Conservation (phyloP, 2,888 invertebrate species). For the Agrochola lota region DNA sequence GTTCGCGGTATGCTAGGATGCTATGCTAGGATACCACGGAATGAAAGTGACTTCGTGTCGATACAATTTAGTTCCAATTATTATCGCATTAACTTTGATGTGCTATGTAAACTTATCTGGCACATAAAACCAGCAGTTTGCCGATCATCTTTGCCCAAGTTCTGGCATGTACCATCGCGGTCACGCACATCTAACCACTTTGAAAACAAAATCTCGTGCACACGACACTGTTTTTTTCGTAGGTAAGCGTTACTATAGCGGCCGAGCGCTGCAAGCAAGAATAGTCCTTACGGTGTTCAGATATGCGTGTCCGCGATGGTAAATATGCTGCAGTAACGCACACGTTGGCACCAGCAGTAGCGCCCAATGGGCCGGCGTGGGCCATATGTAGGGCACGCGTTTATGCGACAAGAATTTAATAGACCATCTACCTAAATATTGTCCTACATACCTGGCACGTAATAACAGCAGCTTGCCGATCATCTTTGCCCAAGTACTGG, state of each 20-base stretch:
- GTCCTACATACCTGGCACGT: constrained; percentile 92
- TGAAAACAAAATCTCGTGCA: too few relatives aligned
- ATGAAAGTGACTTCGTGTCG: not conserved
- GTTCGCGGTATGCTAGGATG: not conserved
- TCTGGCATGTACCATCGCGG: constrained; percentile 90
- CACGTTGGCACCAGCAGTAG: constrained; percentile 95
- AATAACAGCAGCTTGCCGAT: constrained; percentile 95
- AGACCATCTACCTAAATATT: too few relatives aligned
- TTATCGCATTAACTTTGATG: not conserved
- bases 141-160: constrained; percentile 94
- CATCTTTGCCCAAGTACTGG: constrained; percentile 95
- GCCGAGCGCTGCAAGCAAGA: too few relatives aligned
- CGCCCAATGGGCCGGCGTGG: constrained; percentile 92
- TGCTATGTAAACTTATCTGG: constrained; percentile 86
- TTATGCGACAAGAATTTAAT: constrained; percentile 79
- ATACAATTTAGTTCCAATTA: not conserved
- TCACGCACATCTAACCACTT: too few relatives aligned
- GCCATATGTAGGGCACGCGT: constrained; percentile 90
- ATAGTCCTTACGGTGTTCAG: too few relatives aligned
- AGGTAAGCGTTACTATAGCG: too few relatives aligned
- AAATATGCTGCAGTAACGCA: constrained; percentile 96
- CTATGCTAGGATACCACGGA: not conserved
- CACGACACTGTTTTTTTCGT: too few relatives aligned
- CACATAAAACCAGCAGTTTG: constrained; percentile 96
- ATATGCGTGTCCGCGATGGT: too few relatives aligned